Evolutionary conservation across 2,888 invertebrate genomes (phyloP), one percentile per base, ranked within the genome.

Genomic region (Poecilus cupreus): DNA sequence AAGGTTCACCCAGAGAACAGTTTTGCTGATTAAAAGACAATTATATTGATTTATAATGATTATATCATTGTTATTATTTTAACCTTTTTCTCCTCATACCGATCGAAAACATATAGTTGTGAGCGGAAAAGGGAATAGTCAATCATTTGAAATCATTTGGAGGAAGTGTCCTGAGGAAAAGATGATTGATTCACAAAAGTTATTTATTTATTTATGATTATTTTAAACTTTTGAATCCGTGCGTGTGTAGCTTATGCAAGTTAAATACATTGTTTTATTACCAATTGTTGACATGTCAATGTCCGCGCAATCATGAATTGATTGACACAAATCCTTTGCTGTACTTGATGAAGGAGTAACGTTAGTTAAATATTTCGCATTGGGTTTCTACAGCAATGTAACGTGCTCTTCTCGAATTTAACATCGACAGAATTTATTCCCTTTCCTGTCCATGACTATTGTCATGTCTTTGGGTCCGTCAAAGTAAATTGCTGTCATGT

Each of bases 331-430:
- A 54, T 54, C 54, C 54, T 51, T 51, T 51, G 51, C 60, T 60
- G 60, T 60, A 18, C 22, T 60, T 60, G 60, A 16, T 60, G 60
- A 60, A 60, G 60, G 60, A 60, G 60, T 60, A 60, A 60, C 60
- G 60, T 60, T 18, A 60, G 60, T 60, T 13, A 60, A 60, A 60
- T 60, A 60, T 60, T 60, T 60, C 60, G 16, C 60, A 60, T 60
- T 60, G 20, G 60, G 60, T 60, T 60, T 24, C 60, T 60, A 24
- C 60, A 60, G 60, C 60, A 60, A 60, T 24, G 60, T 60, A 60
- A 60, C 60, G 60, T 22, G 60, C 60, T 60, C 22, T 24, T 18
- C 22, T 24, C 60, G 60, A 24, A 64, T 64, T 64, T 64, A 22
- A 22, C 64, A 26, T 32, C 64, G 64, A 64, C 11, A 64, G 24